Conservation (phyloP, 2,797 vertebrate genomes). For the Huso huso region DNA sequence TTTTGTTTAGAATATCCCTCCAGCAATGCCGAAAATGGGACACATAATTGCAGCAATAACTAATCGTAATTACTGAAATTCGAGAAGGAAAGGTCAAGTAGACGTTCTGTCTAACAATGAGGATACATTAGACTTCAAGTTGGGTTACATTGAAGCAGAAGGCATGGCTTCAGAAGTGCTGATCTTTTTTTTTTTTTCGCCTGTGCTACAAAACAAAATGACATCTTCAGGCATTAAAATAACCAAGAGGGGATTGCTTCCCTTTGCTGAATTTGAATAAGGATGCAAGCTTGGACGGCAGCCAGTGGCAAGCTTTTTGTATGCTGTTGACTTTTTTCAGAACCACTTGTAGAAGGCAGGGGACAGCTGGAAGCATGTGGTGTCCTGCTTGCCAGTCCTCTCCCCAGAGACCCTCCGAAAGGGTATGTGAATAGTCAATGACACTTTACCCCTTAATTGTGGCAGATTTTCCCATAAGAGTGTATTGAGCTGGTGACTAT, state of each 20-base stretch:
- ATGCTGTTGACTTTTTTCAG: constrained; percentile 28
- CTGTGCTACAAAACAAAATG: constrained; percentile 24
- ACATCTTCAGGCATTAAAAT: constrained; percentile 22
- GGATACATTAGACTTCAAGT: neutral
- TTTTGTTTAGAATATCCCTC: constrained; percentile 32
- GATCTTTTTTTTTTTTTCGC: neutral
- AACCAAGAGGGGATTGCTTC: constrained; percentile 15
- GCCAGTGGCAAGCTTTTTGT: constrained; percentile 28
- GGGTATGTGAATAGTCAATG: constrained; percentile 31
- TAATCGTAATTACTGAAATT: constrained; percentile 32
- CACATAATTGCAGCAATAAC: constrained; percentile 41
- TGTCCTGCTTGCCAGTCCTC: neutral
- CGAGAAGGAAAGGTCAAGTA: constrained; percentile 31
- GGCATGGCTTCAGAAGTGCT: constrained; percentile 3
- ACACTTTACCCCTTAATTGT: constrained; percentile 29
- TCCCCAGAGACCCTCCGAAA: constrained; percentile 16
- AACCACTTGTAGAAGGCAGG: constrained; percentile 24
- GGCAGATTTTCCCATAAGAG: constrained; percentile 26
- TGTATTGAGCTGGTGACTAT: constrained; percentile 1
- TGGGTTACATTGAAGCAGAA: constrained; percentile 6
- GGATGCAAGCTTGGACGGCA: constrained; percentile 26
- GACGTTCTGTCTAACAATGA: neutral
- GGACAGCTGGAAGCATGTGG: constrained; percentile 34
- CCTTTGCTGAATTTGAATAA: constrained; percentile 19
- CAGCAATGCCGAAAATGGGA: constrained; percentile 35